These are phyloP conservation scores for Lepisosteus oculatus DNA, from an alignment of 2,113 vertebrate species.

Conservation along the genomic window DNA sequence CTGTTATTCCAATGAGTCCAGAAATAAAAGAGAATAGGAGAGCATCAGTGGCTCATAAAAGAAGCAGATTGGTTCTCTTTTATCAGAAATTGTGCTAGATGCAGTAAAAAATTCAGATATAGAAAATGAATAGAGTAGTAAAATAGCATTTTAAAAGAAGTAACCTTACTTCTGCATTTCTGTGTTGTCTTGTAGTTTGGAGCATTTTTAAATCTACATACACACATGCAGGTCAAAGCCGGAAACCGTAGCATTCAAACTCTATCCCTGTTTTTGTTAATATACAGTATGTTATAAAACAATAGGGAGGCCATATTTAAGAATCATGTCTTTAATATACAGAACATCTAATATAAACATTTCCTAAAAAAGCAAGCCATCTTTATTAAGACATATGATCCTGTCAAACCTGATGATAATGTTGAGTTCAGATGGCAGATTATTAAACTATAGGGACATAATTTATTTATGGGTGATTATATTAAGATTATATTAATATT, in stretches of 20 bases:
- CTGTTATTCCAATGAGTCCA: too few relatives aligned
- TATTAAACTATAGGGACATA: conserved; percentile 63
- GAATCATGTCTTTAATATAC: background rate
- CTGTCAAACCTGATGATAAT: conserved; percentile 39
- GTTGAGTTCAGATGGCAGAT: conserved; percentile 48
- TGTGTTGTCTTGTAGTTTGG: background rate
- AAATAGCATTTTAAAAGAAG: too few relatives aligned
- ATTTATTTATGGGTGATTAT: conserved; percentile 75
- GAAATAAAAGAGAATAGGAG: too few relatives aligned
- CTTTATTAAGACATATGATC: conserved; percentile 44
- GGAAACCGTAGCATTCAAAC: background rate
- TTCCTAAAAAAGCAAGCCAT: background rate
- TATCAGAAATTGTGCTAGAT: too few relatives aligned
- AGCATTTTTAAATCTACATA: background rate
- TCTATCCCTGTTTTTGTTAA: conserved; percentile 2
- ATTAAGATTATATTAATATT: conserved; percentile 74
- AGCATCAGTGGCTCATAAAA: too few relatives aligned
- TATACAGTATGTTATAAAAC: background rate
- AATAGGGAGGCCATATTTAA: conserved; percentile 5
- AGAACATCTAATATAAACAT: background rate
- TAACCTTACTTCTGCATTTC: too few relatives aligned
- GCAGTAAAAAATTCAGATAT: too few relatives aligned
- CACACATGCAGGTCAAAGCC: background rate
- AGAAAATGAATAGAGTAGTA: too few relatives aligned
- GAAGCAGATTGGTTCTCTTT: too few relatives aligned